Percentiles rank a stretch among this genome's conserved stretches.
phyloP scores from a whole-genome alignment of 2,113 vertebrate genomes.

The Alces alces region DNA sequence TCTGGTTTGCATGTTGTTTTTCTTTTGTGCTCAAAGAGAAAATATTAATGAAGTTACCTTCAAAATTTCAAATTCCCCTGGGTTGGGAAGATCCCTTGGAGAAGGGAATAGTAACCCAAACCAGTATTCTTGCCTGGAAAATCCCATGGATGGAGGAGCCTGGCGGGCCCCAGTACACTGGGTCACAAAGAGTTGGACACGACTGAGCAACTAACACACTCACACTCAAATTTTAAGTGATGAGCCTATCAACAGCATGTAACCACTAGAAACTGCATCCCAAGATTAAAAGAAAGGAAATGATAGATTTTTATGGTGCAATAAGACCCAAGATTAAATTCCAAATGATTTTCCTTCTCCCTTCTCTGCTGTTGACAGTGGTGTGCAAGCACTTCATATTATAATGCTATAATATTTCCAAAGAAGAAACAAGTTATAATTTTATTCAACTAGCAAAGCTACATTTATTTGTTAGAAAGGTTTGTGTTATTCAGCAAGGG shows the following conservation, averaged over 20 bases:
- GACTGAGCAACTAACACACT: not conserved
- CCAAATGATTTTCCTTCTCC: not conserved
- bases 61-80: not conserved
- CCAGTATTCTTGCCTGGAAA: not conserved
- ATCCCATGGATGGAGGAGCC: not conserved
- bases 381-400: not conserved
- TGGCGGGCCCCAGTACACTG: not conserved
- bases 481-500: not conserved
- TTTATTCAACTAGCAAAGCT: not conserved
- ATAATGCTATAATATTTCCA: not conserved
- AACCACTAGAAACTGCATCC: not conserved
- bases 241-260: not conserved
- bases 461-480: not conserved
- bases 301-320: not conserved
- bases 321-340: not conserved
- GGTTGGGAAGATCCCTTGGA: not conserved
- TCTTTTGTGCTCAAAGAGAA: conserved; percentile 5
- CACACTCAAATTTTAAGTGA: not conserved
- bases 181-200: not conserved
- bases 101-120: not conserved
- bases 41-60: not conserved
- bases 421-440: not conserved
- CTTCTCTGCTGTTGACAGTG: conserved; percentile 1
- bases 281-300: not conserved
- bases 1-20: not conserved